Conservation (phyloP, 2,888 invertebrate species). For the Cerastoderma edule region DNA sequence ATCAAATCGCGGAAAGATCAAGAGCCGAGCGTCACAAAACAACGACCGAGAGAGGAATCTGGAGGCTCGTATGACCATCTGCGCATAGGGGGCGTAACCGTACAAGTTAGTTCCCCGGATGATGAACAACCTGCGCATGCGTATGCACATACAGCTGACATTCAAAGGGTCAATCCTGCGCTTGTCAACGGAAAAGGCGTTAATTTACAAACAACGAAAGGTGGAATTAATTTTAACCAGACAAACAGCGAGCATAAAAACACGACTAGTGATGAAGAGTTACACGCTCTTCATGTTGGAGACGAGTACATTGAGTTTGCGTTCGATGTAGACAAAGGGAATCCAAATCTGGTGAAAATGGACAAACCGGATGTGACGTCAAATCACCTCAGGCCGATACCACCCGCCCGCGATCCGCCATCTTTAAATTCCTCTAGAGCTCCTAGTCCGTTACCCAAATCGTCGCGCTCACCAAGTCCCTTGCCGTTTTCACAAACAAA, state of each 20-base stretch:
- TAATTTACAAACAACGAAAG: neutral
- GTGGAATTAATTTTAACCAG: neutral
- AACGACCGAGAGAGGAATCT: constrained; percentile 17
- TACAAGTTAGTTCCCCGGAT: constrained; percentile 10
- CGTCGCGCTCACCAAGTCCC: neutral
- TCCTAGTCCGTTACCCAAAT: neutral
- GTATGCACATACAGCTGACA: constrained; percentile 32
- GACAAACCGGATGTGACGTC: neutral
- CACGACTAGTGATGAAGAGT: constrained; percentile 6
- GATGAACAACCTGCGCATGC: constrained; percentile 20
- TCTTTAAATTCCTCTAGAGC: constrained; percentile 16
- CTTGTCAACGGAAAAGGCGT: neutral
- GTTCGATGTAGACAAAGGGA: constrained; percentile 28
- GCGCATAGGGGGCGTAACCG: neutral
- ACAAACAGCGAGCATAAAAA: neutral
- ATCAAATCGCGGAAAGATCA: constrained; percentile 29
- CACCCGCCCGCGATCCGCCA: constrained; percentile 37
- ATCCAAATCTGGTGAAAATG: constrained; percentile 31
- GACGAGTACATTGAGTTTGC: constrained; percentile 49
- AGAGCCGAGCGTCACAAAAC: constrained; percentile 15
- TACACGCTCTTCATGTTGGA: constrained; percentile 41
- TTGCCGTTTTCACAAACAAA: neutral
- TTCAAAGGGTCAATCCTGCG: neutral
- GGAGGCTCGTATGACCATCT: constrained; percentile 41
- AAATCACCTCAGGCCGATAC: constrained; percentile 7